phyloP scores from a whole-genome alignment of 1,140 invertebrate species.

The Diachasmimorpha longicaudata region DNA sequence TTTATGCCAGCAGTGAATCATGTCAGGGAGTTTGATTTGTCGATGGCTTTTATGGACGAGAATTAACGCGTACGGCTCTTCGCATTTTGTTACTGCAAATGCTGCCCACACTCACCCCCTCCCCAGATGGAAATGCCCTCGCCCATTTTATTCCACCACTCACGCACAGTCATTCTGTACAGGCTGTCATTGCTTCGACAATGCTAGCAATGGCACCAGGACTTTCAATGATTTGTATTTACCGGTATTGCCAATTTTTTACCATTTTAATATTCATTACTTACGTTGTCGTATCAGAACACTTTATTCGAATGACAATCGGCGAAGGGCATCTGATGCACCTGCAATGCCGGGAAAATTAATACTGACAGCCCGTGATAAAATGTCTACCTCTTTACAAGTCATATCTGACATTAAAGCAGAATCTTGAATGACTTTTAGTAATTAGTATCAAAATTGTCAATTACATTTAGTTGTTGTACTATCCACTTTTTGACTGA shows the following conservation, averaged over 20 bases:
- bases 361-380: too few relatives aligned
- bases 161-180: neutral
- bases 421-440: too few relatives aligned
- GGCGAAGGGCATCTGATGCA: too few relatives aligned
- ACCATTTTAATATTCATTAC: neutral
- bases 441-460: neutral
- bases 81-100: conserved; percentile 62
- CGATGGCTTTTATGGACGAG: conserved; percentile 63
- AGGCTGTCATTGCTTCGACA: neutral
- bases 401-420: too few relatives aligned
- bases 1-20: conserved; percentile 63
- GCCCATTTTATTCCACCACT: neutral
- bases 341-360: too few relatives aligned
- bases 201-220: conserved; percentile 45
- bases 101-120: conserved; percentile 25
- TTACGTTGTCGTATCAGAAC: neutral
- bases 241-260: conserved; percentile 54
- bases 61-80: conserved; percentile 59
- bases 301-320: neutral
- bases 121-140: conserved; percentile 11
- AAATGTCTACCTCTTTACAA: too few relatives aligned
- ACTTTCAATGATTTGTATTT: conserved; percentile 55
- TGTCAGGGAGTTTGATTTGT: conserved; percentile 61
- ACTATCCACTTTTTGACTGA: conserved; percentile 47
- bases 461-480: conserved; percentile 54